Conservation (phyloP, 1,140 invertebrate genomes). For the Helicoverpa zea region DNA sequence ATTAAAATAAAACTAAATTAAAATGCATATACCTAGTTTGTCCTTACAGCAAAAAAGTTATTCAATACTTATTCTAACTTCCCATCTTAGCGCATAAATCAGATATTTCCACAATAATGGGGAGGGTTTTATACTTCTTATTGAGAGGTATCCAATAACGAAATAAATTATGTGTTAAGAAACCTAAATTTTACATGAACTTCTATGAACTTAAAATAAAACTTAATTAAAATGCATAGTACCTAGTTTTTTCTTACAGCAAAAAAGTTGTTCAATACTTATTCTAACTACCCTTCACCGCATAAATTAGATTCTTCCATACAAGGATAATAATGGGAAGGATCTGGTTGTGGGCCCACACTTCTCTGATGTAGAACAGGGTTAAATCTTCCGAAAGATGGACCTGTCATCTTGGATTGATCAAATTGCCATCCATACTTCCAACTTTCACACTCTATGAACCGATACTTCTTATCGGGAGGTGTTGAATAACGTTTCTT, state of each 20-base stretch:
- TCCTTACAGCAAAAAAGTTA: too few relatives aligned
- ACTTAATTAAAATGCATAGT: too few relatives aligned
- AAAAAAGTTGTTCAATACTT: not conserved
- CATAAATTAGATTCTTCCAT: not conserved
- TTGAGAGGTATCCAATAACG: too few relatives aligned
- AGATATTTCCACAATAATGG: too few relatives aligned
- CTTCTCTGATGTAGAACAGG: not conserved
- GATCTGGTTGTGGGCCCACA: conserved; percentile 45
- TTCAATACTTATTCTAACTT: too few relatives aligned
- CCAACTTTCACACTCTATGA: conserved; percentile 48
- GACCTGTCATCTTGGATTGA: conserved; percentile 18
- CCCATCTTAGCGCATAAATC: too few relatives aligned
- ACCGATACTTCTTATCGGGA: conserved; percentile 52
- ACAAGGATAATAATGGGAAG: conserved; percentile 32
- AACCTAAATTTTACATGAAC: not conserved
- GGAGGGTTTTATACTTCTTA: too few relatives aligned
- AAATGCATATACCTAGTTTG: too few relatives aligned
- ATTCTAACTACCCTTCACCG: not conserved
- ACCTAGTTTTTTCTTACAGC: too few relatives aligned
- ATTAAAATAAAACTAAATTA: too few relatives aligned
- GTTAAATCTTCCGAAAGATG: conserved; percentile 21
- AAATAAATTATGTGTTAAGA: not conserved
- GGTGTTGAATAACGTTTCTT: conserved; percentile 33
- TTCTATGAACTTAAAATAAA: not conserved
- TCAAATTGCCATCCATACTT: conserved; percentile 52